A percentile compares a stretch with the other conserved stretches of the same genome.
Conservation (phyloP, 1,140 invertebrate species). For the Trachelipus rathkii region DNA sequence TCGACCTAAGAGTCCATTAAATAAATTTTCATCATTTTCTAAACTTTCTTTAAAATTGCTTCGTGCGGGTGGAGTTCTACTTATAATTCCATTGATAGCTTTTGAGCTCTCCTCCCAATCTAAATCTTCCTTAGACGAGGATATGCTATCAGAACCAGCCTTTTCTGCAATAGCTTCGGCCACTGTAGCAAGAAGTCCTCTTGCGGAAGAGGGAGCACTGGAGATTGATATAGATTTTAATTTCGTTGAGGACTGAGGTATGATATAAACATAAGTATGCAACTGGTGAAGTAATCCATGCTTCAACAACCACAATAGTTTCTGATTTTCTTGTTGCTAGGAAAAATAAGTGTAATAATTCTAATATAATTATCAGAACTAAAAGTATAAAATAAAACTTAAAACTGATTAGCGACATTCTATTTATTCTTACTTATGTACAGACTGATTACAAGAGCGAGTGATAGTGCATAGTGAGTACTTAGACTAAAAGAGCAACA, state of each 20-base stretch:
- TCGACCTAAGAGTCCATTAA: not conserved
- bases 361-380: no score
- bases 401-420: no score
- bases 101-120: not conserved
- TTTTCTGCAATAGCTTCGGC: not conserved
- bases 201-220: not conserved
- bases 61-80: not conserved
- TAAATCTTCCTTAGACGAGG: not conserved
- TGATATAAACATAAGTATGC: not conserved
- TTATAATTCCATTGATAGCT: not conserved
- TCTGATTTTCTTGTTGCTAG: constrained; percentile 3
- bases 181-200: not conserved
- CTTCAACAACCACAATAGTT: not conserved
- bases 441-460: no score
- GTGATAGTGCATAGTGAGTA: no score
- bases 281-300: not conserved
- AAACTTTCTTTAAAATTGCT: not conserved
- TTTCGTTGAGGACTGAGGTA: not conserved
- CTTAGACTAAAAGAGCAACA: no score
- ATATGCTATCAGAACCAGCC: not conserved
- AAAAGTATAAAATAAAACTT: no score
- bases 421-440: no score
- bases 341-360: not conserved
- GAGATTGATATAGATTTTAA: not conserved
- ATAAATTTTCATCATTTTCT: not conserved